Percentiles rank a stretch among this genome's conserved stretches.
Evolutionary conservation across 2,797 vertebrate genomes (phyloP).

Genomic region (Huso huso): DNA sequence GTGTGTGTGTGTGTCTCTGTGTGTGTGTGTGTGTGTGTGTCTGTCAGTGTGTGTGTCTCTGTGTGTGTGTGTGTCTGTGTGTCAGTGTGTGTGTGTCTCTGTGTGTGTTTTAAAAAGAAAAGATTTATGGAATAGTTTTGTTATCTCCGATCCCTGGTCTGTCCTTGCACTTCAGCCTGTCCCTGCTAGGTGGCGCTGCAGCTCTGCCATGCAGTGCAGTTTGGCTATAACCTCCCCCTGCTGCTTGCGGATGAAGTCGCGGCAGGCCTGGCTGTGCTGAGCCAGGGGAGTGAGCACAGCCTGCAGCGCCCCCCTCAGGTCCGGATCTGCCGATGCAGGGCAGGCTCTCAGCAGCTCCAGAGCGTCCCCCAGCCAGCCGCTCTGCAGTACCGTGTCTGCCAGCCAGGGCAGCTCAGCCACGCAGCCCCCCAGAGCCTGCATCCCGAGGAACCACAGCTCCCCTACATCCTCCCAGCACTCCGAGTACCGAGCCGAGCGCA

Average conservation of each 20-base stretch:
- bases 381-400: conserved; percentile 46
- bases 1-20: no score
- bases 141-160: no score
- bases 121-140: no score
- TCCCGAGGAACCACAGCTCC: conserved; percentile 82
- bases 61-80: no score
- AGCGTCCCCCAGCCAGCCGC: conserved; percentile 63
- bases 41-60: no score
- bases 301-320: conserved; percentile 69
- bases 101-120: no score
- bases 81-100: no score
- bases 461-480: conserved; percentile 67
- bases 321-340: conserved; percentile 58
- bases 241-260: conserved; percentile 51
- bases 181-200: conserved; percentile 57
- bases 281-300: conserved; percentile 71
- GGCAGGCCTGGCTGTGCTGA: conserved; percentile 58
- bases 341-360: conserved; percentile 49
- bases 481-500: conserved; percentile 50
- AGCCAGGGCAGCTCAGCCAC: conserved; percentile 66
- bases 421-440: conserved; percentile 78
- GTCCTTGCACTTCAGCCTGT: no score
- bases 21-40: no score
- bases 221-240: conserved; percentile 50
- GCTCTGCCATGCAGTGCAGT: conserved; percentile 66